These are phyloP conservation scores for Lycodopsis pacificus DNA, from an alignment of 2,797 vertebrate genomes.

Conservation along the genomic window DNA sequence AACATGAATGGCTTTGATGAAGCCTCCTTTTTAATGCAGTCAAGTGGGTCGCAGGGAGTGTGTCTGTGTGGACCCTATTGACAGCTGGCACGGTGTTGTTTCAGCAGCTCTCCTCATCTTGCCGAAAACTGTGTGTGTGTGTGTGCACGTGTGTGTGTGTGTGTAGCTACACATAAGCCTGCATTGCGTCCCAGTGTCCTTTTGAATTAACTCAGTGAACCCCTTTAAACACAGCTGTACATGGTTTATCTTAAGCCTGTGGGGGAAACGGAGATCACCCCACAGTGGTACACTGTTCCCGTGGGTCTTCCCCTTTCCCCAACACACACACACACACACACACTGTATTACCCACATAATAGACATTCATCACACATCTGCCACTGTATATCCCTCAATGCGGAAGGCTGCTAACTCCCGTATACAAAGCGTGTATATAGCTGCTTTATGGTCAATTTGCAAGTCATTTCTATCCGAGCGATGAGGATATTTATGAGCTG, in stretches of 20 bases:
- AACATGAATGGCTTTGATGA: conserved; percentile 81
- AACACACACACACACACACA: conserved; percentile 19
- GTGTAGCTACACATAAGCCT: conserved; percentile 31
- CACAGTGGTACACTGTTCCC: conserved; percentile 61
- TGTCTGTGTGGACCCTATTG: conserved; percentile 60
- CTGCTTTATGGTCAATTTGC: conserved; percentile 75
- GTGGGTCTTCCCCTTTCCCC: conserved; percentile 57
- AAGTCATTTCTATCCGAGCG: conserved; percentile 68
- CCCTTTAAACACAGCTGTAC: conserved; percentile 79
- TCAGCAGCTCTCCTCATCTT: conserved; percentile 67
- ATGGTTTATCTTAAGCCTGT: conserved; percentile 67
- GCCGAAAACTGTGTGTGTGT: conserved; percentile 33
- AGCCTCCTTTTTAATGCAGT: conserved; percentile 78
- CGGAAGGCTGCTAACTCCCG: conserved; percentile 60
- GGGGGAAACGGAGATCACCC: conserved; percentile 70
- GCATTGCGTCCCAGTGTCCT: conserved; percentile 52
- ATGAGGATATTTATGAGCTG: conserved; percentile 80
- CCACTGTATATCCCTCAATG: conserved; percentile 67
- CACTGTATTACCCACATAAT: conserved; percentile 63
- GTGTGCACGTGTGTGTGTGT: not conserved
- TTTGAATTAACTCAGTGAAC: conserved; percentile 72
- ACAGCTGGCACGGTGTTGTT: conserved; percentile 75
- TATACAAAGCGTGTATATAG: conserved; percentile 60
- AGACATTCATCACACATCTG: conserved; percentile 77
- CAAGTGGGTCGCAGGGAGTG: conserved; percentile 72